A percentile compares a stretch with the other conserved stretches of the same genome.
Conservation (phyloP, 1,140 invertebrate species). For the Mizuhopecten yessoensis region DNA sequence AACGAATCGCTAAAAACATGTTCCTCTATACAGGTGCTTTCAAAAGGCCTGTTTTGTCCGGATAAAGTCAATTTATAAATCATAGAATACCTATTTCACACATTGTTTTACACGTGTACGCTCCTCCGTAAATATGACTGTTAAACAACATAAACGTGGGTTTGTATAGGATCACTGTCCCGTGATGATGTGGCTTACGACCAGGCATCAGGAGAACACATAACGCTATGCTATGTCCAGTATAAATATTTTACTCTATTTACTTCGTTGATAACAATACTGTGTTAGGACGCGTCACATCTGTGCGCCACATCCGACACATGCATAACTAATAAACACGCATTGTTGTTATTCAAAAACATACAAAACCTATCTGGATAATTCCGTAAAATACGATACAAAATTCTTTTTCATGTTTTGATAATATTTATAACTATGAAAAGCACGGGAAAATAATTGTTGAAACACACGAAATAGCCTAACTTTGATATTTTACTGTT, state of each 20-base stretch:
- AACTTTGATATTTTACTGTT: not conserved
- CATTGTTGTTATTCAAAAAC: not conserved
- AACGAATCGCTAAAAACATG: conserved; percentile 10
- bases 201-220: not conserved
- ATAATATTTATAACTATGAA: not conserved
- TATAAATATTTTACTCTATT: conserved; percentile 3
- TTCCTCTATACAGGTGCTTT: not conserved
- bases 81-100: not conserved
- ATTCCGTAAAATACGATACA: not conserved
- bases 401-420: not conserved
- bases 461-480: no score
- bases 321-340: not conserved
- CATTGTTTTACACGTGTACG: not conserved
- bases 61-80: conserved; percentile 36
- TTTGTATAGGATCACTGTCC: not conserved
- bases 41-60: not conserved
- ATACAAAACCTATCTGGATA: not conserved
- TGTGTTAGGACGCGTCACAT: not conserved
- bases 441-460: not conserved
- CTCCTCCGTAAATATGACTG: not conserved
- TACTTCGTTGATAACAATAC: not conserved
- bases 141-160: not conserved
- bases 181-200: not conserved
- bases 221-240: not conserved
- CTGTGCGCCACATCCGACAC: not conserved